These are phyloP conservation scores for Zoanthus sociatus DNA, from an alignment of 92 coral and sea anemone species.

Conservation along the genomic window DNA sequence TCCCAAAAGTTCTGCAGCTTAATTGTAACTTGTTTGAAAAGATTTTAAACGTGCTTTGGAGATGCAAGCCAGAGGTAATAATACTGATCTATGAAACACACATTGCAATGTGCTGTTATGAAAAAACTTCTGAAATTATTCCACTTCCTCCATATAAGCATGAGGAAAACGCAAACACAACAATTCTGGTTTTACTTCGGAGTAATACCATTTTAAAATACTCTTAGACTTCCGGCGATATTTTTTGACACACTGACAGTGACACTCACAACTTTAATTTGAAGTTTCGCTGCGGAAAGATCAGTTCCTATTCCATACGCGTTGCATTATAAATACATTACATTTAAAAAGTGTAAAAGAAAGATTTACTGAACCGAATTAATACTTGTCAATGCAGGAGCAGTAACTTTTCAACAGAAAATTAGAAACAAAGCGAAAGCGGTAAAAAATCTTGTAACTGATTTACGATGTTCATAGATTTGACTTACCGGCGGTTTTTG, in stretches of 20 bases:
- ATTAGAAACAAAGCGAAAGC: background rate
- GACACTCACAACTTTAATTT: too few species aligned
- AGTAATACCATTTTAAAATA: background rate
- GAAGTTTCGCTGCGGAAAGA: too few species aligned
- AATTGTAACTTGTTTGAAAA: too few species aligned
- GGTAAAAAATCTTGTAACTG: background rate
- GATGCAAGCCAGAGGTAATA: too few species aligned
- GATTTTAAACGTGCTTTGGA: too few species aligned
- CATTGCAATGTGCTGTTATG: too few species aligned
- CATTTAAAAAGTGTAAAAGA: too few species aligned
- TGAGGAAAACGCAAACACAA: background rate
- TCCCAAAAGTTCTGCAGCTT: too few species aligned
- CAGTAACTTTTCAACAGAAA: background rate
- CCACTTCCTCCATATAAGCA: background rate
- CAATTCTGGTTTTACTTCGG: constrained; percentile 2
- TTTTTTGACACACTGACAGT: background rate
- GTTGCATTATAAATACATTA: too few species aligned
- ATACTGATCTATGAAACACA: too few species aligned
- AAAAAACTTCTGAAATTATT: background rate
- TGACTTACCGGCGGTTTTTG: constrained; percentile 36
- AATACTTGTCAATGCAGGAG: background rate
- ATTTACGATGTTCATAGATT: background rate
- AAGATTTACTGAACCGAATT: too few species aligned
- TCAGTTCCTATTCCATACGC: too few species aligned
- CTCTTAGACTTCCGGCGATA: background rate